Conservation (phyloP, 2,888 invertebrate genomes). For the Nymphalis c-album region DNA sequence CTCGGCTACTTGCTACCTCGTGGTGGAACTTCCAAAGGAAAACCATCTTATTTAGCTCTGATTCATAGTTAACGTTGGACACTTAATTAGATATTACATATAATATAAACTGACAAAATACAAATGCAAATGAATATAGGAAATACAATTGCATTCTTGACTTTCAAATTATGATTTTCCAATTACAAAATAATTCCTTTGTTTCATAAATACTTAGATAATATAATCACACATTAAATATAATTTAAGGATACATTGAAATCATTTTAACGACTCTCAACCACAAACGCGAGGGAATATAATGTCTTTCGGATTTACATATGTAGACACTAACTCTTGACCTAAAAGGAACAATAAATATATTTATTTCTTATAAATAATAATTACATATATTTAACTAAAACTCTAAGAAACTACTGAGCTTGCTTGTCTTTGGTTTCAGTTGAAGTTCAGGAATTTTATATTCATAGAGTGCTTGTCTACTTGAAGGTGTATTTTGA, state of each 20-base stretch:
- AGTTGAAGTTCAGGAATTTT: no score
- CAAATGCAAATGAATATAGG: no score
- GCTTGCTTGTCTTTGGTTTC: no score
- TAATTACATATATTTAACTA: no score
- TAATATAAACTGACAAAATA: no score
- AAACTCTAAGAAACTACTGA: no score
- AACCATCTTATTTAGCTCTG: constrained; percentile 38
- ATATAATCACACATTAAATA: no score
- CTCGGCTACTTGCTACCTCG: constrained; percentile 54
- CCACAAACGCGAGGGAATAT: background rate
- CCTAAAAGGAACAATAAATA: background rate
- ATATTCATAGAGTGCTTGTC: no score
- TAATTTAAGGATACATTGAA: background rate
- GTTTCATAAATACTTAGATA: no score
- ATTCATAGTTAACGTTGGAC: constrained; percentile 37
- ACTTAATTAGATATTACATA: no score
- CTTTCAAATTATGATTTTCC: background rate
- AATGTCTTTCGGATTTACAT: background rate
- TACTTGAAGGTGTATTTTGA: no score
- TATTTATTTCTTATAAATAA: background rate
- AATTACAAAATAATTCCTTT: no score
- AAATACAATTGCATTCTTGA: background rate
- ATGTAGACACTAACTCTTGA: background rate
- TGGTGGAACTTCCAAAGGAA: constrained; percentile 46
- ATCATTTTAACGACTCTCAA: background rate